Evolutionary conservation across 2,888 invertebrate species (phyloP).

Genomic region (Flexamia atlantica): DNA sequence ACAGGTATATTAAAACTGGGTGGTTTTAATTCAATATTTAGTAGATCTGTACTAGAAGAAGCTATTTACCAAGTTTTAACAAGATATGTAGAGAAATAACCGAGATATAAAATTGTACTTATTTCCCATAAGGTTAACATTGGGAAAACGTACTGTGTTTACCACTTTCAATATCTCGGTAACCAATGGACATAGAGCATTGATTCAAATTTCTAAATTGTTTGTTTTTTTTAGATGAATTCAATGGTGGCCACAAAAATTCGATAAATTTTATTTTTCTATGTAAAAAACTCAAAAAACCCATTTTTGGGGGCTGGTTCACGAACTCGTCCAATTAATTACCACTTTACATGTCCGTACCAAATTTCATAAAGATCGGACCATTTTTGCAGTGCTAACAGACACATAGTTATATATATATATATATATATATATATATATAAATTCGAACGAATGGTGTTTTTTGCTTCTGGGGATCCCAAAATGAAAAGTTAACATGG

Average conservation of each 20-base stretch:
- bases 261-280: neutral
- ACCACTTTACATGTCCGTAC: neutral
- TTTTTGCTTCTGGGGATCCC: neutral
- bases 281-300: neutral
- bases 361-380: neutral
- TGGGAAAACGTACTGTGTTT: too few species aligned
- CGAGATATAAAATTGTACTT: too few species aligned
- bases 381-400: neutral
- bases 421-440: neutral
- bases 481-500: neutral
- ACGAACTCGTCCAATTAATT: neutral
- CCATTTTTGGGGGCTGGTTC: neutral
- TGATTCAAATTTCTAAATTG: neutral
- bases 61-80: too few species aligned
- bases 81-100: too few species aligned
- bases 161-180: too few species aligned
- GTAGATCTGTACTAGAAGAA: too few species aligned
- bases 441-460: neutral
- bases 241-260: neutral
- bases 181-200: neutral
- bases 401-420: slow-evolving; percentile 9
- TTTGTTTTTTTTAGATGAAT: neutral
- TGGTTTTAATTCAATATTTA: too few species aligned
- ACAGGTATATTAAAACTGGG: neutral
- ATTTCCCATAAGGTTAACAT: too few species aligned